Evolutionary conservation across 2,113 vertebrate genomes (phyloP).

Genomic region (Tauraco erythrolophus): DNA sequence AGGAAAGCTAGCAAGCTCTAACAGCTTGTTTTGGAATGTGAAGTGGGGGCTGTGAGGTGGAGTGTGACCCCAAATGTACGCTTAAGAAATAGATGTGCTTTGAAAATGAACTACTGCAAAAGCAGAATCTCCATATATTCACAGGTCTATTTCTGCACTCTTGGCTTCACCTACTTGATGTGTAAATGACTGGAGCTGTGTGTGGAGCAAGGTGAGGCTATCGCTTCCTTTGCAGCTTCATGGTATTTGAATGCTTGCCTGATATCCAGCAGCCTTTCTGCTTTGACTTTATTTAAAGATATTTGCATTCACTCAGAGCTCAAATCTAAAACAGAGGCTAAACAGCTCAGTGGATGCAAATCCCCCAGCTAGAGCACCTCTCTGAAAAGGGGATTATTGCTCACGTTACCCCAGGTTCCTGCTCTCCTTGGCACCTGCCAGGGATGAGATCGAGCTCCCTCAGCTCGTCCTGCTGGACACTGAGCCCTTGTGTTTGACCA

Average conservation of each 20-base stretch:
- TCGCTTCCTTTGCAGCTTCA: background rate
- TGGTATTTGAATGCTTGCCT: background rate
- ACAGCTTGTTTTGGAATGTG: background rate
- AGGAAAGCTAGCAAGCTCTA: background rate
- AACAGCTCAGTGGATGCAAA: background rate
- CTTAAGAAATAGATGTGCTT: background rate
- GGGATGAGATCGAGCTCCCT: background rate
- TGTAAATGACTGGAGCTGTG: background rate
- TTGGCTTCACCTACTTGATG: background rate
- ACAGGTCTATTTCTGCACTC: background rate
- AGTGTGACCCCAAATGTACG: background rate
- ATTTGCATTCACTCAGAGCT: background rate
- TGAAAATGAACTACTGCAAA: background rate
- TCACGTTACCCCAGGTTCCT: rapidly evolving
- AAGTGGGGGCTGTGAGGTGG: background rate
- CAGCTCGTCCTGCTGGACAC: rapidly evolving
- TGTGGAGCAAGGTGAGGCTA: background rate
- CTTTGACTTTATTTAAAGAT: background rate
- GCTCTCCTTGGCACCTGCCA: background rate
- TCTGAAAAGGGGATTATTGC: background rate
- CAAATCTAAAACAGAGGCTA: background rate
- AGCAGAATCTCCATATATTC: slow-evolving; percentile 15
- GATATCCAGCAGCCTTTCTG: background rate
- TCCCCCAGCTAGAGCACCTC: background rate
- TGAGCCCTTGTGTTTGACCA: background rate